Evolutionary conservation across 2,797 vertebrate species (phyloP).

Genomic region (Chaenodraco wilsoni): DNA sequence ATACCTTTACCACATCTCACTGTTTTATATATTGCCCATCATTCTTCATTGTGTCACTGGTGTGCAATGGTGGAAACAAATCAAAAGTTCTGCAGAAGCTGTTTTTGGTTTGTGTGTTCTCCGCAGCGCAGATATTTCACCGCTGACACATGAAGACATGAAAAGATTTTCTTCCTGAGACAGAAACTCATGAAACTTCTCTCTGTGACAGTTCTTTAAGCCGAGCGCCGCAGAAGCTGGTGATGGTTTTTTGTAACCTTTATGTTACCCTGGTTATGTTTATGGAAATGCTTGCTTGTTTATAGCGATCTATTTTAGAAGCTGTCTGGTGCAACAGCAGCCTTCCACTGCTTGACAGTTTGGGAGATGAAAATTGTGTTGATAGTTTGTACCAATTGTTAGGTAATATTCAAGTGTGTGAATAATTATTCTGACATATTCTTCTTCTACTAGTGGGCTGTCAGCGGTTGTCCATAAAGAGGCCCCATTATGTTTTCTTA

Average conservation of each 20-base stretch:
- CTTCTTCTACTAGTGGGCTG: neutral
- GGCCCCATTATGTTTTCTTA: too few species aligned
- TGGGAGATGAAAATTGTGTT: neutral
- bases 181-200: too few species aligned
- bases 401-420: neutral
- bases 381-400: neutral
- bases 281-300: slow-evolving; percentile 5
- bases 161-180: slow-evolving; percentile 28
- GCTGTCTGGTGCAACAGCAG: slow-evolving; percentile 1
- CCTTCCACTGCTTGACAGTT: slow-evolving; percentile 14
- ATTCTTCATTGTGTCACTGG: neutral
- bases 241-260: slow-evolving; percentile 25
- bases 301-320: neutral
- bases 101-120: slow-evolving; percentile 8
- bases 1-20: neutral
- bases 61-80: slow-evolving; percentile 5
- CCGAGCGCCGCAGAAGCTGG: neutral
- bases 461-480: too few species aligned
- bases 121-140: slow-evolving; percentile 25
- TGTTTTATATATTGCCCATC: neutral
- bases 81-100: slow-evolving; percentile 10
- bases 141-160: slow-evolving; percentile 24
- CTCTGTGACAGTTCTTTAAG: slow-evolving; percentile 29
- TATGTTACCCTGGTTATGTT: slow-evolving; percentile 13
- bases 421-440: neutral